Conservation (phyloP, 2,888 invertebrate genomes). For the Drosophila picticornis region DNA sequence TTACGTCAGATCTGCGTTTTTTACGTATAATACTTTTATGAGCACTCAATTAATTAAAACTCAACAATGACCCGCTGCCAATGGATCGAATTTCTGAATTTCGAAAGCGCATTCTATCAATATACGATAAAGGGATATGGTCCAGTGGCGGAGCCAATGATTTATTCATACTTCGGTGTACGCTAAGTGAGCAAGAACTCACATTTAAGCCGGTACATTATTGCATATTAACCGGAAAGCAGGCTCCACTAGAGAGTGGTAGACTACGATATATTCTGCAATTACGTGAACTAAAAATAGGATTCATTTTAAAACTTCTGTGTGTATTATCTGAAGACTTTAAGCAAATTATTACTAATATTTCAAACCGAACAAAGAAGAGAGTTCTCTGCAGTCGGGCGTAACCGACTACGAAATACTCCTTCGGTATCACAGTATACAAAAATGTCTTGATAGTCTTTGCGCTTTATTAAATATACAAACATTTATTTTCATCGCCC, state of each 20-base stretch:
- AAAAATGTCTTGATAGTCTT: background rate
- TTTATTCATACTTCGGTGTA: slow-evolving; percentile 62
- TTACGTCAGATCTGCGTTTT: slow-evolving; percentile 20
- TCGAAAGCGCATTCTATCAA: slow-evolving; percentile 36
- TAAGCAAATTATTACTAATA: background rate
- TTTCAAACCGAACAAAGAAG: too few relatives aligned
- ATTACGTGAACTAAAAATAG: background rate
- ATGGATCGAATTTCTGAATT: slow-evolving; percentile 7
- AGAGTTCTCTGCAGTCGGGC: too few relatives aligned
- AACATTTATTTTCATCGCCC: background rate
- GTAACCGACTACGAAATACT: too few relatives aligned
- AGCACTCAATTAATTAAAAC: slow-evolving; percentile 74
- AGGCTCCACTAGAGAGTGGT: background rate
- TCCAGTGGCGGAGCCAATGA: slow-evolving; percentile 41
- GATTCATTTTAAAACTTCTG: rapidly evolving
- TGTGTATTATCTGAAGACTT: background rate
- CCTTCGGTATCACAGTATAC: background rate
- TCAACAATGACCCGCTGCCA: slow-evolving; percentile 50
- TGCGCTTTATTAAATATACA: background rate
- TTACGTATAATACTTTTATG: slow-evolving; percentile 55
- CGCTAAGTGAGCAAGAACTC: slow-evolving; percentile 42
- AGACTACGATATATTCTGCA: background rate
- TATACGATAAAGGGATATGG: slow-evolving; percentile 17
- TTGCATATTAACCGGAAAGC: slow-evolving; percentile 37
- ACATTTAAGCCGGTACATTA: slow-evolving; percentile 48